Conservation (phyloP, 2,888 invertebrate genomes). For the Pristionchus japonicus region DNA sequence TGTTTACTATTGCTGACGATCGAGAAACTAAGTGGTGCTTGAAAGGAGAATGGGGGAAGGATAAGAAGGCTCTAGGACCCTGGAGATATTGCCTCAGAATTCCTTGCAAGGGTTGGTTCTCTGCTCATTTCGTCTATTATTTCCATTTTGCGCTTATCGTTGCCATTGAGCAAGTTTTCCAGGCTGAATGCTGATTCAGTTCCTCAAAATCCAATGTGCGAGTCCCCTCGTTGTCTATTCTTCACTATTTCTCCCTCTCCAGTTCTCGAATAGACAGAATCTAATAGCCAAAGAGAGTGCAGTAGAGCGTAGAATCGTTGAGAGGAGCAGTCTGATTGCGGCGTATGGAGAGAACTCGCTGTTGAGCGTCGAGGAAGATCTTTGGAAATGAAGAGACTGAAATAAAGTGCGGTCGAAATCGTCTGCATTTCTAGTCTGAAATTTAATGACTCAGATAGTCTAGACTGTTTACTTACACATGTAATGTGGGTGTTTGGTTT, state of each 20-base stretch:
- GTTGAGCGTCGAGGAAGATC: neutral
- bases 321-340: neutral
- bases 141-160: neutral
- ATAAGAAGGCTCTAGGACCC: neutral
- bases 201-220: neutral
- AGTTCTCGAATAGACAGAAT: constrained; percentile 9
- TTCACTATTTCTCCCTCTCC: neutral
- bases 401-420: no score
- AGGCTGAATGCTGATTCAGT: neutral
- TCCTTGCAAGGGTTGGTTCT: neutral
- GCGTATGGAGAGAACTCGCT: neutral
- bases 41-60: neutral
- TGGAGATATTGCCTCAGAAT: neutral
- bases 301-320: constrained; percentile 17
- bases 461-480: no score
- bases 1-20: neutral
- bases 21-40: constrained; percentile 27
- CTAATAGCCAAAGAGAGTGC: constrained; percentile 6
- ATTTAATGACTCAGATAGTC: no score
- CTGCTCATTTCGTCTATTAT: neutral
- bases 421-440: no score
- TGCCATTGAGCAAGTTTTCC: neutral
- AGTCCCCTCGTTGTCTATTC: neutral
- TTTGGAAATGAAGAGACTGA: neutral
- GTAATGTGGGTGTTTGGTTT: no score